Base-by-base conservation (phyloP, 2,113 vertebrate species). In the Channa maculata region DNA sequence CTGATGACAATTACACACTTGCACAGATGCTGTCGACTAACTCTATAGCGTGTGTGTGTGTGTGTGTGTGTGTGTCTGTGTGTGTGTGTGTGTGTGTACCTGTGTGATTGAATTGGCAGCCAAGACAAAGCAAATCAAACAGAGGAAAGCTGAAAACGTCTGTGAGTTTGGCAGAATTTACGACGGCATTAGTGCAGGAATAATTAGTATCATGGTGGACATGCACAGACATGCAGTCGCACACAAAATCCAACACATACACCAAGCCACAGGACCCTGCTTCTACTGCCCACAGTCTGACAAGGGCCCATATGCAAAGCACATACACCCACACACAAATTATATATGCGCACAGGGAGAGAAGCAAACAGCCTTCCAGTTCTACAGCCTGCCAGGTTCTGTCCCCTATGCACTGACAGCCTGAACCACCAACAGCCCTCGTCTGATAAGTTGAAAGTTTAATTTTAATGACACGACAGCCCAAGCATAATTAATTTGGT, bases 291-390 rank as follows among this genome's bases (percentile, higher is more conserved):
- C 80, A 87, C 85, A 76, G 66, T 76, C 52, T 70, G 68, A 88
- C 80, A 75, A 57, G 71, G 74, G 66, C 71, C 57, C 63, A 60
- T 89, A 86, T 88, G 83, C 70, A 85, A 84, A 84, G 82, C 59
- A 52, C 78, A 77, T 37, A 73, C 73, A 10, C 83, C 81, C 65
- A 89, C 83, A 52, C 38, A 65, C 69, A 79, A 43, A 85, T 82
- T 77, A 85, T 69, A 65, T 51, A 85, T 85, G 79, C 83, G 72
- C 59, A 67, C 14, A 52, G 51, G 13, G 36, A 79, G 67, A 75
- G 68, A 82, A 80, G 82, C 60, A 82, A 85, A 77, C 74, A 77
- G 53, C 45, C 46, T 54, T 79, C 53, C 58, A 65, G 50, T 82
- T 63, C 41, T 64, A 65, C 71, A 57, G 74, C 67, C 51, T 9